Evolutionary conservation across 23 tunicate species (phyloP).

Genomic region (Styela clava): DNA sequence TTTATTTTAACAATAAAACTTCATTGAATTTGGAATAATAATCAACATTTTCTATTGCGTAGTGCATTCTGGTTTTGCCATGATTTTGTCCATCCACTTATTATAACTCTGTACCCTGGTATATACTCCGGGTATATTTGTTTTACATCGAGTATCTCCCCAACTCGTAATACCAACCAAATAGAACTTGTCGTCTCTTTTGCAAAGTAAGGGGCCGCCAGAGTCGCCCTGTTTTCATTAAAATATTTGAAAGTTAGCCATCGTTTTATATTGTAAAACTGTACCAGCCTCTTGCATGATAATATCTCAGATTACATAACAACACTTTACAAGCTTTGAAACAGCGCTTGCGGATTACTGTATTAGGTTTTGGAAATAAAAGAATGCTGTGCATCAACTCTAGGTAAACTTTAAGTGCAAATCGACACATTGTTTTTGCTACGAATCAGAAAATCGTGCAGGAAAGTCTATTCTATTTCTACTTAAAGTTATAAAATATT

Average conservation of each 20-base stretch:
- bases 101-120: constrained; percentile 72
- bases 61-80: constrained; percentile 4
- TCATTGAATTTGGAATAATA: too few species aligned
- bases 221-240: constrained; percentile 64
- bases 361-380: too few species aligned
- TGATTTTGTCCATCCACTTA: constrained; percentile 61
- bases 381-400: too few species aligned
- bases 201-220: constrained; percentile 83
- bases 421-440: too few species aligned
- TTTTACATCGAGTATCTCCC: constrained; percentile 67
- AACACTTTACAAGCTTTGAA: too few species aligned
- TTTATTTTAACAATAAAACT: neutral
- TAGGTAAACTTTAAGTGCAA: too few species aligned
- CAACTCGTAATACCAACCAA: constrained; percentile 89
- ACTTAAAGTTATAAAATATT: neutral
- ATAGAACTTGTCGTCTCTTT: constrained; percentile 38
- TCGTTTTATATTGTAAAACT: neutral
- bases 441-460: too few species aligned
- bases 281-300: too few species aligned
- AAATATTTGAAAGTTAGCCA: too few species aligned
- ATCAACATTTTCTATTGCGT: neutral
- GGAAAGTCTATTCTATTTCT: too few species aligned
- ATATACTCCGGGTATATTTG: constrained; percentile 73
- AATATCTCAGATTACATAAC: too few species aligned
- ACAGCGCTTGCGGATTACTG: too few species aligned